These are phyloP conservation scores for Sinocyclocheilus rhinocerous DNA, from an alignment of 2,113 vertebrate genomes.

Conservation along the genomic window DNA sequence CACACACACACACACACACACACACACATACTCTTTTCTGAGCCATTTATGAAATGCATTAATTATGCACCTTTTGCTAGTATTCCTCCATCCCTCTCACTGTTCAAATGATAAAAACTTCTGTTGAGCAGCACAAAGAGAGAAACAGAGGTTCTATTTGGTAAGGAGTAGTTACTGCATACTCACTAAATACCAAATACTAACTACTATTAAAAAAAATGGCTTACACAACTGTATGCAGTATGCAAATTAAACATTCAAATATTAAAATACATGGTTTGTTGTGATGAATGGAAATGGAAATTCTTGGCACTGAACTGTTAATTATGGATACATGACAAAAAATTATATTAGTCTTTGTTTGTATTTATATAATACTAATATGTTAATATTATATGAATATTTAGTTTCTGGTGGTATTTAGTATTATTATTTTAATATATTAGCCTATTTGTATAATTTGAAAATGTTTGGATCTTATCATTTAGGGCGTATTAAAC, in stretches of 20 bases:
- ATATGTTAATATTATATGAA: not conserved
- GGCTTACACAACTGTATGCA: not conserved
- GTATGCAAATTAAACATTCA: not conserved
- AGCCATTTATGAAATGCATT: constrained; percentile 9
- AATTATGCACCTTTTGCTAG: constrained; percentile 16
- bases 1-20: constrained; percentile 2
- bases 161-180: not conserved
- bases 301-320: not conserved
- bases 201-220: not conserved
- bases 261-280: not conserved
- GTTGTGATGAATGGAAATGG: not conserved
- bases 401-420: no score
- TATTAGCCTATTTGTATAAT: not conserved
- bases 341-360: not conserved
- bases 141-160: not conserved
- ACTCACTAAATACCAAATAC: not conserved
- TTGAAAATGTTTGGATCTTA: no score
- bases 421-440: not conserved
- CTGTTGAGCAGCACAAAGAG: not conserved
- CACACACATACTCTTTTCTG: constrained; percentile 9
- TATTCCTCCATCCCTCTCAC: not conserved
- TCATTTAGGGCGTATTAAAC: not conserved
- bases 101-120: constrained; percentile 12
- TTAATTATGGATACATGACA: not conserved
- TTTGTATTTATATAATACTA: not conserved